Evolutionary conservation across 2,888 invertebrate genomes (phyloP), one percentile per base, ranked within the genome.

Genomic region (Ephialtes manifestator): DNA sequence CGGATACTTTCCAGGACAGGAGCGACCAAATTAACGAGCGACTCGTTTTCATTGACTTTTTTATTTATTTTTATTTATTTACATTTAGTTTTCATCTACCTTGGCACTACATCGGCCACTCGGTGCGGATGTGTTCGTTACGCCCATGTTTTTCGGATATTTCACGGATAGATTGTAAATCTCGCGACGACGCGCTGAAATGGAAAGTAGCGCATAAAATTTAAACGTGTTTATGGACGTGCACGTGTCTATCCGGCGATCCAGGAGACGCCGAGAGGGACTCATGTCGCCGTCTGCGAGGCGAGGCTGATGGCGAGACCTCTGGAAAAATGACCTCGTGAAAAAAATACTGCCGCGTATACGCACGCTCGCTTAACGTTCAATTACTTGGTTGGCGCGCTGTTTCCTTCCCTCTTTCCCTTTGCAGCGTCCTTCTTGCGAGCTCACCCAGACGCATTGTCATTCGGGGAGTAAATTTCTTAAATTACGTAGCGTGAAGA

Each of bases 401-500:
- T 81, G 77, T 55, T 71, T 63, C 60, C 60, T 84, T 31, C 65
- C 39, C 46, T 51, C 68, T 67, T 48, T 72, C 63, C 70, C 58
- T 71, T 70, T 51, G 55, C 72, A 65, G 68, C 24, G 75, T 82
- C 65, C 55, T 75, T 79, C 70, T 75, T 48, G 35, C 78, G 72
- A 48, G 53, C 18, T 58, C 65, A 13, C 18, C 65, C 74, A 65
- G 70, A 82, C 75, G 78, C 85, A 82, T 85, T 85, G 85, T 85
- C 78, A 85, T 85, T 79, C 78, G 48, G 35, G 55, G 78, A 85
- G 85, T 82, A 78, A 85, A 85, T 85, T 84, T 85, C 75, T 82
- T 74, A 82, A 85, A 85, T 85, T 85, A 85, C 85, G 85, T 70
- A 82, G 85, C 82, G 82, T 82, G 85, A 82, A 85, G 85, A 82